Conservation (phyloP, 2,797 vertebrate species). For the Tadarida brasiliensis region DNA sequence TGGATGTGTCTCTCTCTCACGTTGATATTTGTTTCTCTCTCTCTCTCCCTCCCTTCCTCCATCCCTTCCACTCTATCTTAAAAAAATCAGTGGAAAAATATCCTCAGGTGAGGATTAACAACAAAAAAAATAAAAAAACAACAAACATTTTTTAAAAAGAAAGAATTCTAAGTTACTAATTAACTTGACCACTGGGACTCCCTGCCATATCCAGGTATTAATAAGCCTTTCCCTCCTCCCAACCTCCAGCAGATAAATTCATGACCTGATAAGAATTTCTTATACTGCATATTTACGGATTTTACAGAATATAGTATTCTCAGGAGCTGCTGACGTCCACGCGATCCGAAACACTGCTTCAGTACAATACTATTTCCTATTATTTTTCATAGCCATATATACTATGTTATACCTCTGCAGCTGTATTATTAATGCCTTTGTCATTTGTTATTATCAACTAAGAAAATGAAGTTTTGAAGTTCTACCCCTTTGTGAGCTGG, state of each 20-base stretch:
- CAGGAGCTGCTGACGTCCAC: not conserved
- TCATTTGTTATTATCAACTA: constrained; percentile 55
- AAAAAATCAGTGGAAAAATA: too few species aligned
- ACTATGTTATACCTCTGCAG: not conserved
- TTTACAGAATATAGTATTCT: not conserved
- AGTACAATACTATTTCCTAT: not conserved
- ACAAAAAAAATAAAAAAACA: too few species aligned
- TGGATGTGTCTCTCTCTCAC: too few species aligned
- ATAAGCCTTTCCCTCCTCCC: constrained; percentile 22
- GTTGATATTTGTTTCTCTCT: too few species aligned
- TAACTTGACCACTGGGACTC: not conserved
- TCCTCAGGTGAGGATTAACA: too few species aligned
- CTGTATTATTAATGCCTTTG: constrained; percentile 47
- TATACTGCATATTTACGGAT: not conserved
- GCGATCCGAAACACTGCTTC: not conserved
- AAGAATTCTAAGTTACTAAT: constrained; percentile 31
- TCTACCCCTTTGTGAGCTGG: not conserved
- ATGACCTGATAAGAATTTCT: not conserved
- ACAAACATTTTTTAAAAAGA: not conserved
- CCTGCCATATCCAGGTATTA: not conserved
- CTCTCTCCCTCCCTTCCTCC: too few species aligned
- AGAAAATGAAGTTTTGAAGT: constrained; percentile 63
- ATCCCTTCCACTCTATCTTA: too few species aligned
- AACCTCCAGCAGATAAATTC: not conserved
- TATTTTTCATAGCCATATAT: constrained; percentile 43